Base-by-base conservation (phyloP, 2,113 vertebrate species). In the Rhagologus leucostigma region DNA sequence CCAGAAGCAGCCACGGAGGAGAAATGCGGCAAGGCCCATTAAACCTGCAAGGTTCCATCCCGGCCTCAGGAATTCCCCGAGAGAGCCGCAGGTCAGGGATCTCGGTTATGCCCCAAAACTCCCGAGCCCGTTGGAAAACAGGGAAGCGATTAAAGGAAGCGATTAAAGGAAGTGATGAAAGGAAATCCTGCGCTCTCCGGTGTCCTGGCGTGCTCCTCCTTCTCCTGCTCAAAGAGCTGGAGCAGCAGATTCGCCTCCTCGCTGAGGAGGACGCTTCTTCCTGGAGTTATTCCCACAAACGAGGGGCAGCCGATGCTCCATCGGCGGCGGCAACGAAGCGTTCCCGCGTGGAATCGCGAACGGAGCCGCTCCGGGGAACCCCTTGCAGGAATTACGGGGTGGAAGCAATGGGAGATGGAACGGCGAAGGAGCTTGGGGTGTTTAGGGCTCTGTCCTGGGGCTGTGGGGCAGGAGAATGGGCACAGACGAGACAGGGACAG, bases 21-120 rank as follows among this genome's bases (percentile, higher is more conserved):
- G 63, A 91, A 78, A 84, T 2, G 60, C 90, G 78, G 79, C 90
- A 70, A 55, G 85, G 60, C 3, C 70, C 78, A 90, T 95, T 95
- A 92, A 90, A 93, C 26, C 46, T 74, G 84, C 44, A 77, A 64
- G 60, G 20, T 44, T n/a, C 59, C n/a, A 23, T 5, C 73, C 44
- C 0, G 1, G 64, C 16, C 55, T 29, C 37, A 47, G 88, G 90
- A 91, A 91, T 39, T 89, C 64, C 82, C 78, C 5, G 39, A 7
- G 42, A 18, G 42, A 67, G 74, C 67, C 33, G 18, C 56, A 9
- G 69, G 32, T 24, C 56, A 20, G 49, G 84, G 47, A 46, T 11
- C 15, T n/a, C 7, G 6, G 84, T 19, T 1, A 49, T 15, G 3
- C 27, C 35, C 19, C 4, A 8, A n/a, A 88, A n/a, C 42, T 22